Conservation (phyloP, 2,113 vertebrate species). For the Psilopsiagon aymara region DNA sequence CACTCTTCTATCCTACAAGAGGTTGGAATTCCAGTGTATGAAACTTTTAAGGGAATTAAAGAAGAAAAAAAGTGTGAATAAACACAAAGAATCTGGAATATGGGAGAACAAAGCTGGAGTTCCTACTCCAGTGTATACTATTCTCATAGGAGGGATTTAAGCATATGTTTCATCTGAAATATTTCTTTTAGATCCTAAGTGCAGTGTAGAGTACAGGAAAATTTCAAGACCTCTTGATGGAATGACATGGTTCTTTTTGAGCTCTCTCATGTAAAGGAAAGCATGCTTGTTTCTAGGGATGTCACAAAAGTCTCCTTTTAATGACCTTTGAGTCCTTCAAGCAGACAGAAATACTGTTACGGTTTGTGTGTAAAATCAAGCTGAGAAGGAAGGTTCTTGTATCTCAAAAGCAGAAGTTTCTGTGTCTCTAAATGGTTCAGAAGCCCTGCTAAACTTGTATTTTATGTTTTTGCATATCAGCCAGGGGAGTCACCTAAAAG, state of each 20-base stretch:
- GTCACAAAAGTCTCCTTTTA: not conserved
- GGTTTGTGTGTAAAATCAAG: not conserved
- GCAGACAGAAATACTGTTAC: not conserved
- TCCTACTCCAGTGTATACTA: not conserved
- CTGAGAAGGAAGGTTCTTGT: not conserved
- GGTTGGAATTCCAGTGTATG: not conserved
- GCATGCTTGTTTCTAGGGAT: not conserved
- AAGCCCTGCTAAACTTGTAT: not conserved
- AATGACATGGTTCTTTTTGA: not conserved
- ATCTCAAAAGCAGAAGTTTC: not conserved
- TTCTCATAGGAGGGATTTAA: not conserved
- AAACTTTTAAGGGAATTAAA: not conserved
- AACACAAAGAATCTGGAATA: not conserved
- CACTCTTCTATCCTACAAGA: not conserved
- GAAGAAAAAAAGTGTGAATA: not conserved
- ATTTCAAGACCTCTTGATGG: not conserved
- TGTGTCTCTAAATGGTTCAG: not conserved
- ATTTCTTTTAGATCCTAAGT: not conserved
- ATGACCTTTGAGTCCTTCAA: not conserved
- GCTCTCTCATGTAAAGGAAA: not conserved
- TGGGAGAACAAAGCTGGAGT: not conserved
- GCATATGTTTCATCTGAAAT: not conserved
- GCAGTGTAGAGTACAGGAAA: rapidly evolving
- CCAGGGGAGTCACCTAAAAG: not conserved
- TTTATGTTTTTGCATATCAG: not conserved